Base-by-base conservation (phyloP, 2,888 invertebrate genomes). In the Leptarthrus brevirostris region DNA sequence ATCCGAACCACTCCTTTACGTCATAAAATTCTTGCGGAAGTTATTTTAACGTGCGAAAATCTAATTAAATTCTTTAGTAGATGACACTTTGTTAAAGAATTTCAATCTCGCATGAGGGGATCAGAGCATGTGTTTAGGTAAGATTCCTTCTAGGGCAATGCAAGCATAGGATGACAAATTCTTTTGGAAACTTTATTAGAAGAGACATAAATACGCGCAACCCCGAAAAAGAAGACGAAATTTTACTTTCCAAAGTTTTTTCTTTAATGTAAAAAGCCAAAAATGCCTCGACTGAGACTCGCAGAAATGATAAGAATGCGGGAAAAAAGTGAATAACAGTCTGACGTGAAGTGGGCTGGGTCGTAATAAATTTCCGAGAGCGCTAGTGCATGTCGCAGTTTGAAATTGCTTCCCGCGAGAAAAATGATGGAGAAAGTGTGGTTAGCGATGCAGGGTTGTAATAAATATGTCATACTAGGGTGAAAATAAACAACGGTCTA, bases 351-450 rank as follows among this genome's bases (percentile, higher is more conserved):
- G 26, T 34, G n/a, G 64, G 64, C n/a, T 64, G n/a, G 14, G 64
- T 14, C 6, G 64, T 24, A 20, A 64, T 64, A 64, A 64, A 64
- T 64, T 64, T 64, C 44, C 16, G 47, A 49, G 49, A 3, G 44
- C 44, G 64, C 64, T 64, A 64, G 64, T 64, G 44, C 64, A 64
- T 64, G 64, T 64, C 64, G 64, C 64, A 64, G 64, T 64, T 64
- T 40, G 64, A 64, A 64, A 64, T 64, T 64, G 64, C 47, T 64
- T 64, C 44, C 64, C 64, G 64, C 64, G 64, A 64, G 64, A 64
- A 64, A 64, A 64, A 64, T 64, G 18, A 64, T 58, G 18, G 64
- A 44, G 64, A 18, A 64, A 64, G 64, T 64, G 47, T 36, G 64
- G 64, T 16, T 44, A 44, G 47, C 24, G 24, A 44, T 44, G 40